Evolutionary conservation across 2,888 invertebrate species (phyloP).

Genomic region (Meloe dianella): DNA sequence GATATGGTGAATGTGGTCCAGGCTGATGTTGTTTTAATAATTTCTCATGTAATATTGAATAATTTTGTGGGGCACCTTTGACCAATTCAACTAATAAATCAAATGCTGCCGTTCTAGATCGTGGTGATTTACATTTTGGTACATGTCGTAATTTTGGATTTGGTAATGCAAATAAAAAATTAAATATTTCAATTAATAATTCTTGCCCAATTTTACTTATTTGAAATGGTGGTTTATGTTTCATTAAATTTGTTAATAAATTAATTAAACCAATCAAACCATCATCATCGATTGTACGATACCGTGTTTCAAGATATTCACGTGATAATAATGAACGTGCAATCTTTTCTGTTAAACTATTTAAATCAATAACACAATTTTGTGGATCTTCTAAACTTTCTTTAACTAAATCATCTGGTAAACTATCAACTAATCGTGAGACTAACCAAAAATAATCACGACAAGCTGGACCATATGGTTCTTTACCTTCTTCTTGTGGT

Average conservation of each 20-base stretch:
- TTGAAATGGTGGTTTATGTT: conserved; percentile 88
- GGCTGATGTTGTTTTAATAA: conserved; percentile 87
- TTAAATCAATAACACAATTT: conserved; percentile 71
- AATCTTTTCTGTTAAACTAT: conserved; percentile 69
- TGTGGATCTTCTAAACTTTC: conserved; percentile 65
- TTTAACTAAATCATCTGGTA: conserved; percentile 80
- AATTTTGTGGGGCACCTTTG: conserved; percentile 84
- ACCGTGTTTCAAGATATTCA: conserved; percentile 82
- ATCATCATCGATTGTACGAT: conserved; percentile 85
- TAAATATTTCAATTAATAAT: conserved; percentile 75
- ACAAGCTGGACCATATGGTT: conserved; percentile 93
- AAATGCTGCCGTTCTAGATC: conserved; percentile 88
- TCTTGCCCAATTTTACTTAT: conserved; percentile 76
- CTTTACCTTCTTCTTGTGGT: conserved; percentile 82
- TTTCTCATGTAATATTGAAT: conserved; percentile 80
- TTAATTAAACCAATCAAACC: conserved; percentile 88
- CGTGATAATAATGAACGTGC: conserved; percentile 76
- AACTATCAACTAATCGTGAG: conserved; percentile 84
- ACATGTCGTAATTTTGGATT: conserved; percentile 83
- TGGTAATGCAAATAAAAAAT: conserved; percentile 88
- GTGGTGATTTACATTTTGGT: conserved; percentile 92
- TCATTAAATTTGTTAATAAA: conserved; percentile 84
- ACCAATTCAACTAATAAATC: conserved; percentile 89
- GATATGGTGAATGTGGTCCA: conserved; percentile 81
- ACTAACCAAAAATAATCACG: conserved; percentile 94